A percentile compares a stretch with the other conserved stretches of the same genome.
Evolutionary conservation across 2,888 invertebrate species (phyloP).

Genomic region (Rhagophthalmus giganteus): DNA sequence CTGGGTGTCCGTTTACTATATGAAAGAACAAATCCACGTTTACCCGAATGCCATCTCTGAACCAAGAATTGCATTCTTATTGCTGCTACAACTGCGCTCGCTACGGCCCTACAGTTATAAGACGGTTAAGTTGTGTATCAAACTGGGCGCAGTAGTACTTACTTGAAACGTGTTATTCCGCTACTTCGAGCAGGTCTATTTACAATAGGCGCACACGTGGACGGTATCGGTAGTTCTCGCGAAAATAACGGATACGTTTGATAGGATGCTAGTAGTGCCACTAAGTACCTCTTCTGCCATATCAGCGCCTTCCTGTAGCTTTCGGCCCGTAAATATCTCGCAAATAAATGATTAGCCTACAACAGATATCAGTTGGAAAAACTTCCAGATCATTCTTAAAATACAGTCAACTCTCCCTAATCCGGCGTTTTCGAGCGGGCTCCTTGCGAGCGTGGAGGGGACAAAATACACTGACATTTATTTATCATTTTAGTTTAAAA

Average conservation of each 20-base stretch:
- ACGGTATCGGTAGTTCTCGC: conserved; percentile 8
- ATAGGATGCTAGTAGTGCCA: conserved; percentile 64
- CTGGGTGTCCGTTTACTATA: conserved; percentile 43
- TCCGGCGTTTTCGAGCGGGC: background rate
- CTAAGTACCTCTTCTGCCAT: conserved; percentile 88
- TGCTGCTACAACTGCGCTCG: conserved; percentile 62
- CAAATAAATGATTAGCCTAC: conserved; percentile 62
- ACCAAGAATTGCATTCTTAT: conserved; percentile 69
- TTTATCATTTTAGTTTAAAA: too few relatives aligned
- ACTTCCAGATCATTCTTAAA: too few relatives aligned
- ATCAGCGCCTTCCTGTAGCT: conserved; percentile 85
- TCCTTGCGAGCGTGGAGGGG: too few relatives aligned
- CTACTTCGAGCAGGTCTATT: conserved; percentile 60
- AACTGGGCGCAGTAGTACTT: conserved; percentile 45
- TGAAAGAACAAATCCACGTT: conserved; percentile 50
- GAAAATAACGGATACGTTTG: conserved; percentile 37
- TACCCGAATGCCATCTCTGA: conserved; percentile 64
- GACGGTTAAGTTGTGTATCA: too few relatives aligned
- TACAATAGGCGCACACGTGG: conserved; percentile 1
- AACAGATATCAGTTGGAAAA: too few relatives aligned
- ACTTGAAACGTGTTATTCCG: conserved; percentile 56
- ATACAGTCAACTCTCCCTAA: background rate
- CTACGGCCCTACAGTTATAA: conserved; percentile 54
- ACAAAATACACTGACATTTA: too few relatives aligned
- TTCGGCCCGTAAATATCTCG: conserved; percentile 76